Conservation (phyloP, 2,888 invertebrate genomes). For the Eledone cirrhosa region DNA sequence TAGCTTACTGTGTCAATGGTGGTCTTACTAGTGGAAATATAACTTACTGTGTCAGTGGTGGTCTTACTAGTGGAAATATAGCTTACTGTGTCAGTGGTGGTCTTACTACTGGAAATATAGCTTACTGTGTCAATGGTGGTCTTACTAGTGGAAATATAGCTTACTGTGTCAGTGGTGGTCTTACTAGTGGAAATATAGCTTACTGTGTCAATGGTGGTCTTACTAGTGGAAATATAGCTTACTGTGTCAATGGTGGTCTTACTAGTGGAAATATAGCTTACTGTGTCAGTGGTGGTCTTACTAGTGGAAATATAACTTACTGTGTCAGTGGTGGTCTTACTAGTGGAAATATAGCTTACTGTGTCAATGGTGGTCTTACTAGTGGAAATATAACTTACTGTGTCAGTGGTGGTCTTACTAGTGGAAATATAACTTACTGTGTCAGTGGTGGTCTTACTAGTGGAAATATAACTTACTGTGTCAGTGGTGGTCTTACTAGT, state of each 20-base stretch:
- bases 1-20: conserved; percentile 92
- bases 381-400: conserved; percentile 88
- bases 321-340: conserved; percentile 89
- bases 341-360: conserved; percentile 86
- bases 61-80: conserved; percentile 85
- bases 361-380: conserved; percentile 90
- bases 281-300: conserved; percentile 90
- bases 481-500: conserved; percentile 85
- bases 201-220: conserved; percentile 93
- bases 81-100: conserved; percentile 89
- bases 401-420: conserved; percentile 85
- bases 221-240: conserved; percentile 79
- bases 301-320: conserved; percentile 84
- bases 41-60: conserved; percentile 88
- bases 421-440: conserved; percentile 88
- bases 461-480: conserved; percentile 91
- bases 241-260: conserved; percentile 95
- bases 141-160: conserved; percentile 80
- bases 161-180: conserved; percentile 90
- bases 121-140: conserved; percentile 94
- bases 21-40: conserved; percentile 83
- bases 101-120: too few species aligned
- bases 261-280: conserved; percentile 79
- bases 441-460: conserved; percentile 86
- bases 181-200: conserved; percentile 73